Evolutionary conservation across 2,113 vertebrate species (phyloP), one percentile per base, ranked within the genome.

Genomic region (Ginglymostoma cirratum): DNA sequence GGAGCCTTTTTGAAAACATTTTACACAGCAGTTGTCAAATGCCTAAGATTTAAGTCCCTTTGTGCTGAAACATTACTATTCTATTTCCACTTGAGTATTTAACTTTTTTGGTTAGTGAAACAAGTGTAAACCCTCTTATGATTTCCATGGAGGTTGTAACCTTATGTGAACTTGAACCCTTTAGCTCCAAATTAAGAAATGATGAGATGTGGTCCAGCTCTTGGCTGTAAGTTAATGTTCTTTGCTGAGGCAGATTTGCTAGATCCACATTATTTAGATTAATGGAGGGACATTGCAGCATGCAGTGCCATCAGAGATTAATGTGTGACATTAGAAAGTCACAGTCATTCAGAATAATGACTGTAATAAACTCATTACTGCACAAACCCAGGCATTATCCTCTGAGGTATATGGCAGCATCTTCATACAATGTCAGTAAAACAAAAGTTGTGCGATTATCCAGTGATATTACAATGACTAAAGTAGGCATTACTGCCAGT

Each of bases 231-330:
- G 76, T 95, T 72, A 95, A 72, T 76, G 94, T 95, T 72, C 94
- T 95, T 65, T 95, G 94, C 45, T 76, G 94, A 30, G 94, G 42
- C 12, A 95, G 94, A 72, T 95, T 95, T 95, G 94, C 94, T 95
- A 76, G 94, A 70, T 52, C 94, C 94, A 95, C 69, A 76, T 95
- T 95, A 95, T 76, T 95, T 48, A 95, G 94, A 95, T 95, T 95
- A 95, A 95, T 95, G 69, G 94, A 76, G 42, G 24, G 52, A 95
- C 0, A 14, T 72, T 95, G 94, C 94, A 76, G 94, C 69, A 70
- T 72, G 94, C 48, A 24, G 21, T 52, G 67, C 67, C 12, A 42
- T 72, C 69, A 95, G 23, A 95, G 94, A 95, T 27, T 76, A 95
- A 95, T 72, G 67, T 34, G 69, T 95, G 94, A 95, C 94, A 95